Percentiles rank a stretch among this genome's conserved stretches.
Conservation (phyloP, 2,888 invertebrate species). For the Scotopteryx bipunctaria region DNA sequence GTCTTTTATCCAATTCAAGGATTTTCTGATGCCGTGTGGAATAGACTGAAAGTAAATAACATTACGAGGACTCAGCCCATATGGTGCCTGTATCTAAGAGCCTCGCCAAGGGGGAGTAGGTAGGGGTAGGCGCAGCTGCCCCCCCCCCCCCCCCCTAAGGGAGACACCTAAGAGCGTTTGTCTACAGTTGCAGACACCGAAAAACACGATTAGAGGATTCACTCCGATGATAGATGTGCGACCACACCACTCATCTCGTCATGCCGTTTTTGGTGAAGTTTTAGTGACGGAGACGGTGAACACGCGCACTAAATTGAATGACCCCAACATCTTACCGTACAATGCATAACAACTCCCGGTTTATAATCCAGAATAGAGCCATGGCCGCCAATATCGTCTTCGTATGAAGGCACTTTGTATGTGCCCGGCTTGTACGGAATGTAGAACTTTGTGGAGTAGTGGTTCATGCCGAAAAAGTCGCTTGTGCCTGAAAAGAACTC, state of each 20-base stretch:
- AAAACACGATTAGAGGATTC: no score
- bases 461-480: slow-evolving; percentile 68
- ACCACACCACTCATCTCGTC: no score
- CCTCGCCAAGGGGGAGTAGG: no score
- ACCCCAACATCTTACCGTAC: slow-evolving; percentile 46
- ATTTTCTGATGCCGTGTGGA: slow-evolving; percentile 77
- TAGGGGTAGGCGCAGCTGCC: neutral
- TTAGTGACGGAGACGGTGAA: no score
- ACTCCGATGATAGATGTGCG: no score
- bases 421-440: slow-evolving; percentile 49
- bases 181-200: no score
- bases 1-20: slow-evolving; percentile 81
- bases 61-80: no score
- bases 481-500: slow-evolving; percentile 57
- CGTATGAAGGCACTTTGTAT: slow-evolving; percentile 55
- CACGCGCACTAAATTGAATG: no score
- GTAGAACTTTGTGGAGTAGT: slow-evolving; percentile 59
- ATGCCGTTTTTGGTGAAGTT: no score
- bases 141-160: no score
- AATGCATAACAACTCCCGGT: slow-evolving; percentile 46
- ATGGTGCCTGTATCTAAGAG: no score
- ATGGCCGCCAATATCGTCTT: slow-evolving; percentile 60
- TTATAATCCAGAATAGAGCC: slow-evolving; percentile 49
- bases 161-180: no score
- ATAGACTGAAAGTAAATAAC: slow-evolving; percentile 46